Evolutionary conservation across 2,888 invertebrate species (phyloP).

Genomic region (Nomada ruficornis): DNA sequence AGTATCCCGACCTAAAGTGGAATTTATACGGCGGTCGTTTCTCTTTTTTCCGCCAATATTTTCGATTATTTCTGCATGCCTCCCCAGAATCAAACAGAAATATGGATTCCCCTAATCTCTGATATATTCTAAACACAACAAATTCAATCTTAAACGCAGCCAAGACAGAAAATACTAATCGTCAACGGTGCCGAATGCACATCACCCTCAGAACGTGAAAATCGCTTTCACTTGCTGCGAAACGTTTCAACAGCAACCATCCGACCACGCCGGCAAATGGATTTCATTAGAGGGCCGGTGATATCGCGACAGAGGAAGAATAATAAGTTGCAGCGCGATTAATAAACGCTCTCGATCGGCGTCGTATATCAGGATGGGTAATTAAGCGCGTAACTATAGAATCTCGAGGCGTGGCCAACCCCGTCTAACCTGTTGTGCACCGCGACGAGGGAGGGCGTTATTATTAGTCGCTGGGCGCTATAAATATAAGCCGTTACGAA

Average conservation of each 20-base stretch:
- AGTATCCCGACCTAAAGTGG: slow-evolving; percentile 75
- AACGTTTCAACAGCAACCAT: not conserved
- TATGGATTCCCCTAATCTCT: not conserved
- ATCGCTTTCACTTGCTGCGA: not conserved
- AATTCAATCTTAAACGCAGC: no score
- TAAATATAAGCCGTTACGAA: slow-evolving; percentile 72
- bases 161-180: no score
- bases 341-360: slow-evolving; percentile 62
- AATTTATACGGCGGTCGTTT: slow-evolving; percentile 75
- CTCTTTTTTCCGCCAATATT: slow-evolving; percentile 48
- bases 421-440: slow-evolving; percentile 65
- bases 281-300: slow-evolving; percentile 50
- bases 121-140: no score
- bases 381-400: slow-evolving; percentile 83
- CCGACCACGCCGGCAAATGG: slow-evolving; percentile 6
- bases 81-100: not conserved
- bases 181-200: no score
- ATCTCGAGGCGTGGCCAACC: slow-evolving; percentile 79
- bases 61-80: slow-evolving; percentile 22
- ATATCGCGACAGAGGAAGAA: slow-evolving; percentile 31
- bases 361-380: slow-evolving; percentile 80
- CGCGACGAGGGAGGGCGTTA: slow-evolving; percentile 43
- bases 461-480: slow-evolving; percentile 64
- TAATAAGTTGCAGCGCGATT: slow-evolving; percentile 49
- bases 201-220: not conserved